Percentiles rank a stretch among this genome's conserved stretches.
phyloP scores from a whole-genome alignment of 2,797 vertebrate genomes.

The Sebastes trivittatus region DNA sequence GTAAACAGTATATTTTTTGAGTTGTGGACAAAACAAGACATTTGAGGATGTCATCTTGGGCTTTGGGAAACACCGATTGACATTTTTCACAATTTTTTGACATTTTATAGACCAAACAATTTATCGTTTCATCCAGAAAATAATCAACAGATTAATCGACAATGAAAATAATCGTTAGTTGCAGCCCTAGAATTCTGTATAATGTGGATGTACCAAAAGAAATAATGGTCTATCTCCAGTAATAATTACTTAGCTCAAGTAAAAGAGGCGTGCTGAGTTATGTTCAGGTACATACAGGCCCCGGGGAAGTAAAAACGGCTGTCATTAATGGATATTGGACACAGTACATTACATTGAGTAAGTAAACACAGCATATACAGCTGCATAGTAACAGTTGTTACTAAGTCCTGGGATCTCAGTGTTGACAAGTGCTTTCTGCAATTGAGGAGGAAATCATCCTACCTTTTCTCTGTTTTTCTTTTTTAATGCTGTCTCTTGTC shows the following conservation, averaged over 20 bases:
- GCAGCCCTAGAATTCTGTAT: background rate
- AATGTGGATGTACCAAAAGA: background rate
- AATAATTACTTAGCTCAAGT: background rate
- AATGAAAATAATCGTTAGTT: too few species aligned
- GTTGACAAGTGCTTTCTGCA: slow-evolving; percentile 38
- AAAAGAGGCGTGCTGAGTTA: background rate
- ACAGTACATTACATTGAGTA: background rate
- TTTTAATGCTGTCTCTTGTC: slow-evolving; percentile 35
- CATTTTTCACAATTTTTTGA: too few species aligned
- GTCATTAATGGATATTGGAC: slow-evolving; percentile 16
- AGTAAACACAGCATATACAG: slow-evolving; percentile 17
- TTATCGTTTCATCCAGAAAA: too few species aligned
- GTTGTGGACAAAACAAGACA: too few species aligned
- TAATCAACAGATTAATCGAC: too few species aligned
- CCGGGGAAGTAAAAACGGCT: background rate
- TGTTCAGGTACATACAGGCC: slow-evolving; percentile 19
- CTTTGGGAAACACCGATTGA: too few species aligned
- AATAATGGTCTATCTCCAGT: background rate
- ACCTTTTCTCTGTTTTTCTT: slow-evolving; percentile 23
- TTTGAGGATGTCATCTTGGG: too few species aligned
- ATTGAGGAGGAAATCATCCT: slow-evolving; percentile 31
- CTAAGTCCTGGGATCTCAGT: slow-evolving; percentile 36
- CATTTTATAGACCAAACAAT: too few species aligned
- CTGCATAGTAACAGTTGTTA: slow-evolving; percentile 31
- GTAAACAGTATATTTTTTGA: too few species aligned